Base-by-base conservation (phyloP, 2,888 invertebrate genomes). In the Tortrix viridana region DNA sequence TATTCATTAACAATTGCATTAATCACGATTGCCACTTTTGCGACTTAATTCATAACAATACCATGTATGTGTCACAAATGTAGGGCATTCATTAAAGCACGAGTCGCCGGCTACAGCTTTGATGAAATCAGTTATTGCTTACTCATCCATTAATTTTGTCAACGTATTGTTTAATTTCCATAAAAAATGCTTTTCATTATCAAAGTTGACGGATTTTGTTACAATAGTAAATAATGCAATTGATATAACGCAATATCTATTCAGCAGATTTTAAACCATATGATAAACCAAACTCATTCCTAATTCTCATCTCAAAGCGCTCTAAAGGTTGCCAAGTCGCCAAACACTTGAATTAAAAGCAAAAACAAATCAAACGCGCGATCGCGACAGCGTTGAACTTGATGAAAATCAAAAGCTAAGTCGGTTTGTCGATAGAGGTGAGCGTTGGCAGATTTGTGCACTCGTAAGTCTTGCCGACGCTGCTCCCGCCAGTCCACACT, bases 401-500 rank as follows among this genome's bases (percentile, higher is more conserved):
- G 63, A 63, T 60, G 64, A 59, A 59, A 64, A 57, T 58, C 59
- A 59, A 64, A 64, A 54, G 59, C 48, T 50, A 59, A 63, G 44
- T 23, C 64, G 23, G 22, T 18, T 54, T 43, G 50, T 43, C 50
- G 54, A 47, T 56, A 60, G 59, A 65, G 65, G 60, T 52, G 56
- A 65, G 65, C 62, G 65, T 58, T 65, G 60, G 60, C 65, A 60
- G 56, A 65, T 62, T 65, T 65, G 62, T 62, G 65, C 62, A 56
- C 65, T 57, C 65, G n/a, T 65, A 57, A 58, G 58, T 54, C 41
- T 57, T 52, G 62, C 57, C 46, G 61, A 47, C 60, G 56, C 54
- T 55, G 26, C 50, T 58, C 65, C 58, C 63, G 63, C 53, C 65
- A 65, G 65, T 65, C 32, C 58, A 56, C 57, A 44, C 23, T 43